These are phyloP conservation scores for Crambe crambe DNA, from an alignment of 37 sponge, comb jelly and placozoan genomes.

Conservation along the genomic window DNA sequence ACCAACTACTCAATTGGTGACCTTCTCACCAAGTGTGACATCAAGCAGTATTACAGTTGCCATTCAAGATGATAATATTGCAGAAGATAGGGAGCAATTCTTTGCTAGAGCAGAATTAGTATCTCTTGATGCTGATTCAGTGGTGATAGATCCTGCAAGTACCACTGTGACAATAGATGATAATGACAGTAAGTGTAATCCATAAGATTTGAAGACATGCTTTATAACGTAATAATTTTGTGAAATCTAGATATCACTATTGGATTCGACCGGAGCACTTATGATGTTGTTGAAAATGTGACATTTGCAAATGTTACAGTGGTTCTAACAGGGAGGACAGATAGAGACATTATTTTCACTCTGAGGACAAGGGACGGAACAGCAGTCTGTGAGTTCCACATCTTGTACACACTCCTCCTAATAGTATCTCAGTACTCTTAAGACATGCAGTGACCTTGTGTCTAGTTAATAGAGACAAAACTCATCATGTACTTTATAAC, in stretches of 20 bases:
- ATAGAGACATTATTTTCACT: background rate
- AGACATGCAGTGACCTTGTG: no score
- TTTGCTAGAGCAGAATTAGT: background rate
- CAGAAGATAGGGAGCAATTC: background rate
- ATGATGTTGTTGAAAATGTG: background rate
- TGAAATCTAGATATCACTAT: conserved; percentile 11
- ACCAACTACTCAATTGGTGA: background rate
- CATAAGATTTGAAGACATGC: no score
- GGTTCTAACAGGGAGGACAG: background rate
- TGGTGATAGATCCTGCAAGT: background rate
- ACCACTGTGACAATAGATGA: background rate
- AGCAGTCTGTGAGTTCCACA: conserved; percentile 29
- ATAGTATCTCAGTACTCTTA: no score
- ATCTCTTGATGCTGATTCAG: background rate
- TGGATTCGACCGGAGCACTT: background rate
- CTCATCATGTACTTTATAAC: no score
- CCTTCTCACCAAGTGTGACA: background rate
- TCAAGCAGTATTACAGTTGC: conserved; percentile 1
- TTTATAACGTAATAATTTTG: no score
- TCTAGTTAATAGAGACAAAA: no score
- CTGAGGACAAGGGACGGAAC: conserved; percentile 9
- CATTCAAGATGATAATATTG: conserved; percentile 5
- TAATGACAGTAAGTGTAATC: background rate
- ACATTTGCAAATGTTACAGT: conserved; percentile 10
- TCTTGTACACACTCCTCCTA: background rate